Conservation (phyloP, 2,113 vertebrate genomes). For the Dendrocopos noguchii region DNA sequence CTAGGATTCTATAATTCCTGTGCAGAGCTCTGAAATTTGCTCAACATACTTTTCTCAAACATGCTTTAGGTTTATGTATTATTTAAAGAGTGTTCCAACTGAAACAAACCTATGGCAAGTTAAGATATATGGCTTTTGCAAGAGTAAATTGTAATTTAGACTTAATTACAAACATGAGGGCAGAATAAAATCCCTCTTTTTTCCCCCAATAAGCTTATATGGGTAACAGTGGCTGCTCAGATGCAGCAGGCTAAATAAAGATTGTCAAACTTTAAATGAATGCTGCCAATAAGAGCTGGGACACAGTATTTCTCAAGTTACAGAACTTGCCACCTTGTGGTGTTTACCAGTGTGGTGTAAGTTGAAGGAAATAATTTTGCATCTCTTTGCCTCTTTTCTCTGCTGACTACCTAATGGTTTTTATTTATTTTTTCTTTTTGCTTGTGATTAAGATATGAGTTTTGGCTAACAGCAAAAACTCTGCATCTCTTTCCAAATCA, state of each 20-base stretch:
- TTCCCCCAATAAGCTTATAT: not conserved
- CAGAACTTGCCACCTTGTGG: not conserved
- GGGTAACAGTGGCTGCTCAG: not conserved
- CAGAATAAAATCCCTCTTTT: not conserved
- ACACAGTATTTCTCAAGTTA: not conserved
- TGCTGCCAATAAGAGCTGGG: not conserved
- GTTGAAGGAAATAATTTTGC: not conserved
- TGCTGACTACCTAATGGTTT: not conserved
- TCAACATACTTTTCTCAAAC: not conserved
- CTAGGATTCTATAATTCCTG: too few relatives aligned
- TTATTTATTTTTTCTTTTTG: not conserved
- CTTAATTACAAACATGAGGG: not conserved
- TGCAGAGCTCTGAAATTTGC: not conserved
- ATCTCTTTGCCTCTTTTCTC: not conserved
- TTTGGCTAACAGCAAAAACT: not conserved
- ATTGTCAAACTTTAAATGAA: not conserved
- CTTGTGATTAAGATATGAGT: not conserved
- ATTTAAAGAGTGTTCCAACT: not conserved
- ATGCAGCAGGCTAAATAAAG: not conserved
- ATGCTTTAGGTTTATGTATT: not conserved
- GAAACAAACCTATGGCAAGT: not conserved
- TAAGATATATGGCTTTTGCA: not conserved
- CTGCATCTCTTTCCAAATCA: not conserved
- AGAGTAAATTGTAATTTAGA: not conserved
- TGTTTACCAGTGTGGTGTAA: not conserved